These are phyloP conservation scores for Gymnosoma rotundatum DNA, from an alignment of 2,888 invertebrate species.

Conservation along the genomic window DNA sequence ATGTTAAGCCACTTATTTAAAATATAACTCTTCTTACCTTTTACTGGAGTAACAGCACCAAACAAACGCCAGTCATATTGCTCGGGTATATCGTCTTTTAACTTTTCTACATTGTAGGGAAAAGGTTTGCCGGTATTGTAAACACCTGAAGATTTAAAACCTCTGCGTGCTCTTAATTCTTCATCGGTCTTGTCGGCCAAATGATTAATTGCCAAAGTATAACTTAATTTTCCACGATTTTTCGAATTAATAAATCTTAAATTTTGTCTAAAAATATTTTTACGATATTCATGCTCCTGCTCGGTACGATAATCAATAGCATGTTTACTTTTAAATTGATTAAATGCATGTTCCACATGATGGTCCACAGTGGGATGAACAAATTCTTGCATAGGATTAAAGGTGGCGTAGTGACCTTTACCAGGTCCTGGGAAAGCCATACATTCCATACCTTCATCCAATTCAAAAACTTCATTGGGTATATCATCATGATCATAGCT, in stretches of 20 bases:
- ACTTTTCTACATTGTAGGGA: conserved; percentile 85
- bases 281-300: conserved; percentile 87
- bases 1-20: neutral
- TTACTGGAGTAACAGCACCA: conserved; percentile 97
- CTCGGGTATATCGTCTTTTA: conserved; percentile 86
- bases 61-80: conserved; percentile 94
- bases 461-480: conserved; percentile 86
- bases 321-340: conserved; percentile 88
- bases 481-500: conserved; percentile 86
- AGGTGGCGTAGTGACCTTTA: conserved; percentile 89
- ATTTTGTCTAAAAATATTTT: conserved; percentile 93
- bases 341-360: conserved; percentile 90
- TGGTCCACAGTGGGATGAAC: conserved; percentile 87
- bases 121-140: conserved; percentile 91
- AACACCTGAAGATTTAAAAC: conserved; percentile 85
- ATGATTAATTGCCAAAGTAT: conserved; percentile 91
- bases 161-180: conserved; percentile 90
- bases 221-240: conserved; percentile 90
- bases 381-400: conserved; percentile 97
- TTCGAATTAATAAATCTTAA: conserved; percentile 90
- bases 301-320: conserved; percentile 86
- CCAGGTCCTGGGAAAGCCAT: conserved; percentile 95
- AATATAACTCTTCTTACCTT: conserved; percentile 84
- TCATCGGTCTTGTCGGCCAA: conserved; percentile 91
- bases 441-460: conserved; percentile 86